phyloP scores from a whole-genome alignment of 2,797 vertebrate species.

The Notoglanidium macrostoma region DNA sequence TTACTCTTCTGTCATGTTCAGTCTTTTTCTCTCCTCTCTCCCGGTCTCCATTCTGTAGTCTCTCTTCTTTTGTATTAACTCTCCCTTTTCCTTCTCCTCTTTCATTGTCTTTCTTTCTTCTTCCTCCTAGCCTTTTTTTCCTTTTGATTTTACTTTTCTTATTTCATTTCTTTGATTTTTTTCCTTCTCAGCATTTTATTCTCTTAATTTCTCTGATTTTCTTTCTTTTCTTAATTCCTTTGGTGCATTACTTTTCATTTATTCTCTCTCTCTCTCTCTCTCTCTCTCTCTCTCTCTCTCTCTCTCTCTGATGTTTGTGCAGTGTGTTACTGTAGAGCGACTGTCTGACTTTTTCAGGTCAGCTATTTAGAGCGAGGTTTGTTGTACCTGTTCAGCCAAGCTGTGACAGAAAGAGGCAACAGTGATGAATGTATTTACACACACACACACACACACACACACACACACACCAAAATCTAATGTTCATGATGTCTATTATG shows the following conservation, averaged over 20 bases:
- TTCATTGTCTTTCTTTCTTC: not conserved
- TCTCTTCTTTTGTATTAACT: not conserved
- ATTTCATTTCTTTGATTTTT: not conserved
- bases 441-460: slow-evolving; percentile 21
- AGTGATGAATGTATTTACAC: slow-evolving; percentile 28
- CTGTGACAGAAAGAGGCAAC: slow-evolving; percentile 62
- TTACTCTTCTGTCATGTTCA: not conserved
- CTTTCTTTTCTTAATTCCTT: not conserved
- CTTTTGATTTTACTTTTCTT: not conserved
- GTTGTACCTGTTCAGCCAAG: slow-evolving; percentile 6
- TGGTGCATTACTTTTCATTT: too few species aligned
- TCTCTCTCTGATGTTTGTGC: not conserved
- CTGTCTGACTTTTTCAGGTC: slow-evolving; percentile 24
- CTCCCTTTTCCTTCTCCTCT: too few species aligned
- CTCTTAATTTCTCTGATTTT: too few species aligned
- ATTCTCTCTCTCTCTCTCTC: too few species aligned
- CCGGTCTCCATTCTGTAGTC: not conserved
- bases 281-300: not conserved
- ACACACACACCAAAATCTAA: not conserved
- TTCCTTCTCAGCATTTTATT: too few species aligned
- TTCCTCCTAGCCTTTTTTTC: too few species aligned
- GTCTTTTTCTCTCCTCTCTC: not conserved
- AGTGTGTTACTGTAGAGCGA: not conserved
- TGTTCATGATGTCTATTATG: not conserved
- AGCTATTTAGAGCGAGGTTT: slow-evolving; percentile 20